phyloP scores from a whole-genome alignment of 92 coral and sea anemone species.

The Parazoanthus swiftii region DNA sequence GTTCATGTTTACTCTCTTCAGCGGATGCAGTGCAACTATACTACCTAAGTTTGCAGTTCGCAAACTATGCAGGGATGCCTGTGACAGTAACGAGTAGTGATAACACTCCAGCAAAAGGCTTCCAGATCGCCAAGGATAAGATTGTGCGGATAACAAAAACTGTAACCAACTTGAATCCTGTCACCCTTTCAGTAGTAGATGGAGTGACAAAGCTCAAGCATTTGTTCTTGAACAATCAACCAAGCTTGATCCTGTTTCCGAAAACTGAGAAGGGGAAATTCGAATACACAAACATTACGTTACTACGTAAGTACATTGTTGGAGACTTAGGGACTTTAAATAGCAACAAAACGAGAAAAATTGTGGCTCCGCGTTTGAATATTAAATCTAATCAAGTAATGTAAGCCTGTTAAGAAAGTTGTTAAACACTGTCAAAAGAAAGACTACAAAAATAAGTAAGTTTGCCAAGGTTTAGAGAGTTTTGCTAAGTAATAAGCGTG shows the following conservation, averaged over 20 bases:
- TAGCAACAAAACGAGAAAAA: too few relatives aligned
- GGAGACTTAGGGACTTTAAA: too few relatives aligned
- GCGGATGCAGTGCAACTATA: conserved; percentile 57
- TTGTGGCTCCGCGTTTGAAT: too few relatives aligned
- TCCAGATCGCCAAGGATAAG: conserved; percentile 53
- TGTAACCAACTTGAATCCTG: conserved; percentile 60
- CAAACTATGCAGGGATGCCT: conserved; percentile 73
- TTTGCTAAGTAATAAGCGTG: too few relatives aligned
- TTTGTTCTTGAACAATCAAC: conserved; percentile 79
- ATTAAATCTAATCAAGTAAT: too few relatives aligned
- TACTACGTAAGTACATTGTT: conserved; percentile 53
- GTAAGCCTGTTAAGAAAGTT: too few relatives aligned
- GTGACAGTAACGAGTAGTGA: conserved; percentile 75
- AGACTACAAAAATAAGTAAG: too few relatives aligned
- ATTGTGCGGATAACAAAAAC: conserved; percentile 80
- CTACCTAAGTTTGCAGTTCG: conserved; percentile 65
- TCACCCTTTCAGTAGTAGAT: conserved; percentile 66
- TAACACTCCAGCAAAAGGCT: conserved; percentile 58
- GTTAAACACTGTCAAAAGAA: too few relatives aligned
- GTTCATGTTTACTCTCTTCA: conserved; percentile 17
- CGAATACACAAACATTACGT: conserved; percentile 59
- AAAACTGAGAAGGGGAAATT: conserved; percentile 48
- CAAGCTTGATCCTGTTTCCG: conserved; percentile 69
- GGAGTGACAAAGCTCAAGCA: conserved; percentile 22
- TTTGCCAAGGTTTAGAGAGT: too few relatives aligned